Base-by-base conservation (phyloP, 2,113 vertebrate species). In the Poicephalus meyeri region DNA sequence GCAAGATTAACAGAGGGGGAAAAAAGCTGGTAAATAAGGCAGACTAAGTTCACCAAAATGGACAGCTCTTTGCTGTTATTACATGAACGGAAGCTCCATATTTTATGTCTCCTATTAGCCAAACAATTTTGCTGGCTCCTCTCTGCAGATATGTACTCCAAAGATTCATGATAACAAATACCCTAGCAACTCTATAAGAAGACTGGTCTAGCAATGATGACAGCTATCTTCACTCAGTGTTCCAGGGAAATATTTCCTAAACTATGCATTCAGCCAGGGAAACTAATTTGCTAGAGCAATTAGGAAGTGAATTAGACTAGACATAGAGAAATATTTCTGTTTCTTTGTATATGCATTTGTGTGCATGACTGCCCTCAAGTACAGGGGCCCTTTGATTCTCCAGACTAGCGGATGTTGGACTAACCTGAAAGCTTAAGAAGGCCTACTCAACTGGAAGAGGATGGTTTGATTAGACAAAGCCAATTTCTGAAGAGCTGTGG, bases 291-390 rank as follows among this genome's bases (percentile, higher is more conserved):
- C 58, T 76, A 25, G 47, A 84, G 84, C 94, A 96, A 97, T 93
- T 95, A 95, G 89, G 89, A 95, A 91, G 76, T 68, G 83, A 96
- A 91, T 95, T 93, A 92, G 83, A 70, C 85, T 82, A 80, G 68
- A 89, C 80, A 39, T 2, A 66, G 65, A 65, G 73, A 89, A 91
- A 71, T 89, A 93, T 83, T 91, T 96, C 93, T 60, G 14, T 73
- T 88, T 93, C 93, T 96, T 96, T 96, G 91, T 94, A 70, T 5
- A 46, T 66, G 46, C 85, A 95, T 96, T 96, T 95, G 47, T 68
- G 76, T 88, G 96, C 94, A 94, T 93, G 93, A 95, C 91, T 94
- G 81, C 64, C 68, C 47, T 64, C 60, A 70, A 93, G 94, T 60
- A 65, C 12, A 50, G 50, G 31, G 35, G 24, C 86, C 76, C 79